Base-by-base conservation (phyloP, 2,797 vertebrate species). In the Intellagama lesueurii region DNA sequence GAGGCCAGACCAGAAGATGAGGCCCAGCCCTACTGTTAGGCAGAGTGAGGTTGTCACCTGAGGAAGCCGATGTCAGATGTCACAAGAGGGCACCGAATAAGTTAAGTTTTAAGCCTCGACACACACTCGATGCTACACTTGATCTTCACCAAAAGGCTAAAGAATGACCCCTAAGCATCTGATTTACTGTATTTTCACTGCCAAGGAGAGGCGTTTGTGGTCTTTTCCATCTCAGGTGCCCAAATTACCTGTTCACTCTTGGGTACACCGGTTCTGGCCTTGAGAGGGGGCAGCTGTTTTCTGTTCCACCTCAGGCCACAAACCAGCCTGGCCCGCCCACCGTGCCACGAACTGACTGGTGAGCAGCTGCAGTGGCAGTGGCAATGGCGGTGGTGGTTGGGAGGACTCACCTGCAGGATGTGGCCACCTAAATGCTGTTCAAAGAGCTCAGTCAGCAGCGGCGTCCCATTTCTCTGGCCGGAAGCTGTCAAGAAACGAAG, bases 391-490 rank as follows among this genome's bases (percentile, higher is more conserved):
- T 40, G 40, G 40, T 40, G 40, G 16, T 24, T 32, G 52, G 40
- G 28, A 5, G 5, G 30, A 82, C 94, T 97, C 97, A 98, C 98
- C 98, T 98, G 98, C 81, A 98, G 93, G 76, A 98, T 98, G 95
- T 98, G 98, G 26, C 98, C 98, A 73, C 98, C 98, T 11, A 98
- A 95, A 93, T 98, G 98, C 94, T 97, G 98, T 92, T 98, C 98
- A 89, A 98, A 98, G 92, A 98, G 96, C 94, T 98, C 98, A 0
- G 97, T 97, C 4, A 97, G 96, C 94, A 98, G 96, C 30, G 97
- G 97, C 44, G 95, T 96, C 56, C 96, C 89, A 68, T 96, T 96
- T 89, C 97, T 96, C 94, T 97, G 94, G 86, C 97, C 96, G 92
- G 94, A 91, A 86, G 92, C 88, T 88, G 89, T n/a, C 1, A 66